These are phyloP conservation scores for Nomada fabriciana DNA, from an alignment of 2,888 invertebrate genomes.

Conservation along the genomic window DNA sequence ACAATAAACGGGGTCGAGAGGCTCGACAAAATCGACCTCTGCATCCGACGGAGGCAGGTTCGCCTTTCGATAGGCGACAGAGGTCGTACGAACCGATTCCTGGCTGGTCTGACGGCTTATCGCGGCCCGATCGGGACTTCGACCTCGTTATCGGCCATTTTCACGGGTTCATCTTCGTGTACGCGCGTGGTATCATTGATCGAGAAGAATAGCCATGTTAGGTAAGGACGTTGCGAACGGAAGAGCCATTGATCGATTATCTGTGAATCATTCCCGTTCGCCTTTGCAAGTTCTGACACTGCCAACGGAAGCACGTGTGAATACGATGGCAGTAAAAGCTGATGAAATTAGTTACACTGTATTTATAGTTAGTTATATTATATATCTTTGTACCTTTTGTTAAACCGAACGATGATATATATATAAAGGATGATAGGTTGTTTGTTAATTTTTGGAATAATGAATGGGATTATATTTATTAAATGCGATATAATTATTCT, in stretches of 20 bases:
- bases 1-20: slow-evolving; percentile 43
- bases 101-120: slow-evolving; percentile 28
- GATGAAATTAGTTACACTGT: too few species aligned
- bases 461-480: too few species aligned
- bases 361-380: too few species aligned
- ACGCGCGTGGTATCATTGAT: slow-evolving; percentile 33
- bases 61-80: background rate
- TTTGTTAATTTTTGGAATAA: too few species aligned
- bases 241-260: background rate
- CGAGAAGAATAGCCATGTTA: slow-evolving; percentile 37
- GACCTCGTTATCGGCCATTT: slow-evolving; percentile 37
- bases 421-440: too few species aligned
- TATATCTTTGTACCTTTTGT: too few species aligned
- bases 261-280: slow-evolving; percentile 9
- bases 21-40: slow-evolving; percentile 27
- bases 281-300: background rate
- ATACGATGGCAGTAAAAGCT: too few species aligned
- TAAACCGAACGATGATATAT: too few species aligned
- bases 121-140: slow-evolving; percentile 25
- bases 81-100: slow-evolving; percentile 7
- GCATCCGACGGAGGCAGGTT: background rate
- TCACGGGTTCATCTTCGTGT: slow-evolving; percentile 31
- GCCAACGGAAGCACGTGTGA: background rate
- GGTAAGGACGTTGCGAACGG: slow-evolving; percentile 2
- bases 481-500: too few species aligned